A percentile compares a stretch with the other conserved stretches of the same genome.
Conservation (phyloP, 2,888 invertebrate species). For the Netelia melanura region DNA sequence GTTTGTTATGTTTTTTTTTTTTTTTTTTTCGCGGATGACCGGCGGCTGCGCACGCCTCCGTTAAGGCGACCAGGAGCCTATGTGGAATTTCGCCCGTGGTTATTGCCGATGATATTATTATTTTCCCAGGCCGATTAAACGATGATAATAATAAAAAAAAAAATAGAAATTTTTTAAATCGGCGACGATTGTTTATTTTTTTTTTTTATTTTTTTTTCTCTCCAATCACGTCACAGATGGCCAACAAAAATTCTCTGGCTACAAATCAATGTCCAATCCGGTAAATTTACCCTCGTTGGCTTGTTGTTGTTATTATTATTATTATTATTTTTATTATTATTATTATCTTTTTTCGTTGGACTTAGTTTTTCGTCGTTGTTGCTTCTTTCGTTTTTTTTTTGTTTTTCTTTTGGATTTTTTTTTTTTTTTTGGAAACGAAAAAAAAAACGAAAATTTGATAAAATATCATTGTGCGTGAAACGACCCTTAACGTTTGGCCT, state of each 20-base stretch:
- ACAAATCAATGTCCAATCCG: conserved; percentile 51
- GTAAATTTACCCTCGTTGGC: conserved; percentile 48
- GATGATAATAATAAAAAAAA: conserved; percentile 7
- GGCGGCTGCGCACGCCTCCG: conserved; percentile 68
- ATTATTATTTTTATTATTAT: too few relatives aligned
- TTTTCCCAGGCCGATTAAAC: conserved; percentile 45
- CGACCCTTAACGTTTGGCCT: conserved; percentile 86
- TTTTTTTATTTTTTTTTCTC: conserved; percentile 26
- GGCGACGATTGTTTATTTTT: conserved; percentile 3
- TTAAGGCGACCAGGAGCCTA: conserved; percentile 81
- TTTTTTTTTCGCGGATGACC: conserved; percentile 71
- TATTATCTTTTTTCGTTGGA: conserved; percentile 50
- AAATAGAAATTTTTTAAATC: not conserved
- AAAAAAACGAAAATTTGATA: conserved; percentile 34
- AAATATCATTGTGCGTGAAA: conserved; percentile 60
- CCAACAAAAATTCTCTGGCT: conserved; percentile 20
- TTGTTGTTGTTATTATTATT: not conserved
- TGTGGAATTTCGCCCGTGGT: conserved; percentile 84
- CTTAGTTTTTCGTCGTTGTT: conserved; percentile 56
- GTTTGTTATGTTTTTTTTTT: conserved; percentile 62
- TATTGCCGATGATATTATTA: conserved; percentile 64
- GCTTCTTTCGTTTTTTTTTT: conserved; percentile 32
- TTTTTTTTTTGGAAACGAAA: conserved; percentile 18
- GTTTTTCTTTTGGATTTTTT: conserved; percentile 26
- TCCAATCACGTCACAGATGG: conserved; percentile 10